Conservation (phyloP, 2,888 invertebrate species). For the Philhelius pedissequus region DNA sequence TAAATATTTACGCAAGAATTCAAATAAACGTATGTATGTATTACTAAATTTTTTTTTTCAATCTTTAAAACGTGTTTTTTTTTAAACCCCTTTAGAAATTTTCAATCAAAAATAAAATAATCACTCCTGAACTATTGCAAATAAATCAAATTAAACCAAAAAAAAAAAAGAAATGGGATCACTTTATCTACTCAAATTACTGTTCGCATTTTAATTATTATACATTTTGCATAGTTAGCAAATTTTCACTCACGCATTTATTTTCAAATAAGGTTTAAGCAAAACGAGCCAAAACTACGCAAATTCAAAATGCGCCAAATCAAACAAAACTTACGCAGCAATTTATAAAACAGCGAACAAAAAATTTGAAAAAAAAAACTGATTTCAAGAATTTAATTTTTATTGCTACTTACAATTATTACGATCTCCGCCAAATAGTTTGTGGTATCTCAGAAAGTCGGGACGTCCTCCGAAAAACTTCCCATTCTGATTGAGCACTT, state of each 20-base stretch:
- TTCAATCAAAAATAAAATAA: neutral
- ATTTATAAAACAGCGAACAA: neutral
- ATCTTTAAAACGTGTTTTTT: too few relatives aligned
- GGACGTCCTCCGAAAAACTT: conserved; percentile 91
- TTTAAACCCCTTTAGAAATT: neutral
- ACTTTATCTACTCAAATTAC: conserved; percentile 11
- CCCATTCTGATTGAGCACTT: conserved; percentile 89
- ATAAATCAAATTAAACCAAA: neutral
- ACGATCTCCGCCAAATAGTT: conserved; percentile 90
- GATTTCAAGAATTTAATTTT: neutral
- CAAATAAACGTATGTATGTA: too few relatives aligned
- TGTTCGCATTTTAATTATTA: neutral
- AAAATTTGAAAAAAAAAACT: neutral
- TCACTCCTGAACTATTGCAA: neutral
- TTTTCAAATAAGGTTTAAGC: neutral
- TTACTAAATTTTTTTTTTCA: too few relatives aligned
- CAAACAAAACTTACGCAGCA: conserved; percentile 9
- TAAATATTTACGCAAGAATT: too few relatives aligned
- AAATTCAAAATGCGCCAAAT: neutral
- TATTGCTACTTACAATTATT: conserved; percentile 88
- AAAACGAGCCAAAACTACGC: neutral
- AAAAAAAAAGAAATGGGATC: neutral
- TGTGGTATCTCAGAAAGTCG: conserved; percentile 88
- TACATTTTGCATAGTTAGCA: neutral
- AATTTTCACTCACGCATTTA: conserved; percentile 9